These are phyloP conservation scores for Choristoneura fumiferana DNA, from an alignment of 1,140 invertebrate species.

Conservation along the genomic window DNA sequence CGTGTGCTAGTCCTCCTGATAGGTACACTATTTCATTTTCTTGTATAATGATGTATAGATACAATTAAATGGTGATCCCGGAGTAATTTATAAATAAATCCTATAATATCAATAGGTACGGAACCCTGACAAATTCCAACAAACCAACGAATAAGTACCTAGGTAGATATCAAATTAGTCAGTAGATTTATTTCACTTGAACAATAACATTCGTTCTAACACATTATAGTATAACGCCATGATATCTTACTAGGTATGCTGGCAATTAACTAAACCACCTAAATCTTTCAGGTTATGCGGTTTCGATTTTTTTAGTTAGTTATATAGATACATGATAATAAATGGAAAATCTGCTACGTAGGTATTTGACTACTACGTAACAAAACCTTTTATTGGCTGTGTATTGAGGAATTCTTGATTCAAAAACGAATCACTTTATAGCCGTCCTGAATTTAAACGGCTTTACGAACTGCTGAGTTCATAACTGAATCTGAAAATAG, in stretches of 20 bases:
- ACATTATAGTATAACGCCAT: neutral
- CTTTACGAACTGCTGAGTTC: constrained; percentile 46
- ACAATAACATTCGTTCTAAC: neutral
- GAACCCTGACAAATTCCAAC: neutral
- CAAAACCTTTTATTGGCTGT: neutral
- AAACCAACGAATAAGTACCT: neutral
- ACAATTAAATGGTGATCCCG: too few species aligned
- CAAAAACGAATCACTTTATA: constrained; percentile 21
- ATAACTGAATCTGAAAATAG: constrained; percentile 50
- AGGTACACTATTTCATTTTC: too few species aligned
- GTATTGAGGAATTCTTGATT: constrained; percentile 18
- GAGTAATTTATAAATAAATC: too few species aligned
- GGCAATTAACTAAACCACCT: too few species aligned
- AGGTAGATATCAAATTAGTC: neutral
- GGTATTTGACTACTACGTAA: too few species aligned
- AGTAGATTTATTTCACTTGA: constrained; percentile 3
- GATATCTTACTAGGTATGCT: too few species aligned
- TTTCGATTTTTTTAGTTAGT: too few species aligned
- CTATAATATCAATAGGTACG: neutral
- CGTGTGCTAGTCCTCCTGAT: too few species aligned
- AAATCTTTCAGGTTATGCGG: too few species aligned
- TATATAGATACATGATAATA: too few species aligned
- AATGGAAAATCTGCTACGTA: too few species aligned
- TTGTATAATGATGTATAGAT: too few species aligned
- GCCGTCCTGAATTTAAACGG: constrained; percentile 36